These are phyloP conservation scores for Ageneiosus marmoratus DNA, from an alignment of 2,113 vertebrate genomes.

Conservation along the genomic window DNA sequence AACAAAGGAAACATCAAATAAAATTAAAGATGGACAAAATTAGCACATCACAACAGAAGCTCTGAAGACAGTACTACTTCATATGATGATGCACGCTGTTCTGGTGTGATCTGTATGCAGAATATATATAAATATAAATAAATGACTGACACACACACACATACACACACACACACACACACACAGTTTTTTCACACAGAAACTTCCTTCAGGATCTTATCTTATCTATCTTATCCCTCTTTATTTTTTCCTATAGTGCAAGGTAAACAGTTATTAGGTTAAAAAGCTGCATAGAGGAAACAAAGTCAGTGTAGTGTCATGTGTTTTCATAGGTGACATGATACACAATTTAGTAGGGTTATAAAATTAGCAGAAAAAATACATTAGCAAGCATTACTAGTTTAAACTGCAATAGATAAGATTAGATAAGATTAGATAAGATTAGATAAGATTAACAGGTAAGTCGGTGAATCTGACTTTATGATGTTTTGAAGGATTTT, in stretches of 20 bases:
- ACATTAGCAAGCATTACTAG: neutral
- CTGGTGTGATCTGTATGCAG: neutral
- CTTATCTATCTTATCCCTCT: too few species aligned
- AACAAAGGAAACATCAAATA: neutral
- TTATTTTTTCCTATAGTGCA: too few species aligned
- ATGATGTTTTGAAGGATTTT: too few species aligned
- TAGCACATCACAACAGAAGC: neutral
- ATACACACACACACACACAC: neutral
- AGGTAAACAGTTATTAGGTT: too few species aligned
- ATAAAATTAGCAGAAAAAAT: too few species aligned
- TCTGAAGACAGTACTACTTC: neutral
- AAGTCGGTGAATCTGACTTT: too few species aligned
- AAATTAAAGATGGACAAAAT: neutral
- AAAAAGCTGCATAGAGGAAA: neutral
- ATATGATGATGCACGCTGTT: neutral
- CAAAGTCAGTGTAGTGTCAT: neutral
- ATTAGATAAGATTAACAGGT: neutral
- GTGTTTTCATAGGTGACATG: too few species aligned
- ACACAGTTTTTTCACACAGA: neutral
- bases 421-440: too few species aligned
- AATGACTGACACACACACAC: neutral
- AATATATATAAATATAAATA: too few species aligned
- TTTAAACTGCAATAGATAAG: neutral
- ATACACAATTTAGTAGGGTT: neutral
- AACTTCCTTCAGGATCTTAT: neutral